A percentile compares a stretch with the other conserved stretches of the same genome.
Conservation (phyloP, 2,888 invertebrate genomes). For the Cephus pulcher region DNA sequence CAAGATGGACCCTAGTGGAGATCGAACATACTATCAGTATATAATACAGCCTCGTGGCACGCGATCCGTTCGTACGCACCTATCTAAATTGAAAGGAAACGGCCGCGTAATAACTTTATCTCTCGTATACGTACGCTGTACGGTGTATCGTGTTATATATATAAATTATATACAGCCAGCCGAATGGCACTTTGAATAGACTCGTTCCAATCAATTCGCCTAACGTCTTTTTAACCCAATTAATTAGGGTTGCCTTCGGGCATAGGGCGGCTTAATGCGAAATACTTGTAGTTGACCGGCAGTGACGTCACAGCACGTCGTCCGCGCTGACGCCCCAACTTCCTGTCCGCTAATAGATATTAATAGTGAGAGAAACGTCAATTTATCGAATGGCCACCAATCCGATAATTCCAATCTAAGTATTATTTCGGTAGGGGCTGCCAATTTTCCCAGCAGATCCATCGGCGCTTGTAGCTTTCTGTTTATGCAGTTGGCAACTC, state of each 20-base stretch:
- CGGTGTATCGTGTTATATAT: background rate
- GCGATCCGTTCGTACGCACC: background rate
- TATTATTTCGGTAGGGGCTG: background rate
- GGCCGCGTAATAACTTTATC: slow-evolving; percentile 48
- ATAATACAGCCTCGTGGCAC: background rate
- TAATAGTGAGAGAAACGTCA: slow-evolving; percentile 48
- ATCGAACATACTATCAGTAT: background rate
- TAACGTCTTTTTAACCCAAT: slow-evolving; percentile 65
- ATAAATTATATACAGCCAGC: slow-evolving; percentile 11
- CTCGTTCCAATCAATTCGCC: slow-evolving; percentile 53
- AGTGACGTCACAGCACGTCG: slow-evolving; percentile 61
- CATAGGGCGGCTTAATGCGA: slow-evolving; percentile 56
- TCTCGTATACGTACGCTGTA: slow-evolving; percentile 13
- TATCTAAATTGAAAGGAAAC: slow-evolving; percentile 8
- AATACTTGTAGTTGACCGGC: slow-evolving; percentile 64
- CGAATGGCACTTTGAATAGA: slow-evolving; percentile 21
- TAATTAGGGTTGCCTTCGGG: slow-evolving; percentile 47
- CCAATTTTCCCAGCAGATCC: slow-evolving; percentile 14
- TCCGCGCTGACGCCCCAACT: slow-evolving; percentile 42
- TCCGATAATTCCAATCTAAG: slow-evolving; percentile 13
- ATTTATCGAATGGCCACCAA: slow-evolving; percentile 14
- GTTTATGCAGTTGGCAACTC: background rate
- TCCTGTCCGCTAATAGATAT: slow-evolving; percentile 62
- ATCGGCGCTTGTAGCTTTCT: slow-evolving; percentile 5
- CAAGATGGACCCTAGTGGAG: background rate